These are phyloP conservation scores for Araneus ventricosus DNA, from an alignment of 1,140 invertebrate species.

Conservation along the genomic window DNA sequence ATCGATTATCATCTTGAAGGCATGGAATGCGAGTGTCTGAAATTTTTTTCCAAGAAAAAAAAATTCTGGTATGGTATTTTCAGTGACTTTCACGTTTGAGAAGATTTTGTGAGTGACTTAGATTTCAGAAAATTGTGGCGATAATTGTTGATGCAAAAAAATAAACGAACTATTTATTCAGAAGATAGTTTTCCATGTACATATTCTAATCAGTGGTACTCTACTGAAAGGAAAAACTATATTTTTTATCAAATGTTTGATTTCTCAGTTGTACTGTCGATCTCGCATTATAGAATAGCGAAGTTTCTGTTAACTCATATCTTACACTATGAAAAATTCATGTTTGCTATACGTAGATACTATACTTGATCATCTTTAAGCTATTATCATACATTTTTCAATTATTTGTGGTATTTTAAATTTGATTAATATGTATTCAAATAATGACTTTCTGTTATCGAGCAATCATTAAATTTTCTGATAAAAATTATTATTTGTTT, in stretches of 20 bases:
- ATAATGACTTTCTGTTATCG: not conserved
- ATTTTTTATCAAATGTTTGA: constrained; percentile 46
- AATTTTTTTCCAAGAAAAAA: not conserved
- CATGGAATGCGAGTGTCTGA: not conserved
- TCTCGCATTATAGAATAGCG: constrained; percentile 10
- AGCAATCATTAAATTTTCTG: too few relatives aligned
- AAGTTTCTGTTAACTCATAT: not conserved
- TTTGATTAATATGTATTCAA: not conserved
- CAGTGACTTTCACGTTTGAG: not conserved
- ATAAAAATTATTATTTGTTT: too few relatives aligned
- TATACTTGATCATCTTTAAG: not conserved
- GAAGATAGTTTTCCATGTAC: constrained; percentile 33
- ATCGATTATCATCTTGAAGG: not conserved
- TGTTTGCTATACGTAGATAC: constrained; percentile 18
- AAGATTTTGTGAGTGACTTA: not conserved
- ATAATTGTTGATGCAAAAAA: not conserved
- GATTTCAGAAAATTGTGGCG: not conserved
- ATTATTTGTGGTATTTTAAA: not conserved
- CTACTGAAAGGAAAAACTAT: constrained; percentile 30
- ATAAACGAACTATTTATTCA: not conserved
- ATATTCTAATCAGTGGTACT: constrained; percentile 23
- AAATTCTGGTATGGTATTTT: not conserved
- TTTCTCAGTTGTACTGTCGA: not conserved
- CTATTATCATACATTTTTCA: not conserved
- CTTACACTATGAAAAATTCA: constrained; percentile 11